Evolutionary conservation across 2,797 vertebrate genomes (phyloP).

Genomic region (Remorina albescens): DNA sequence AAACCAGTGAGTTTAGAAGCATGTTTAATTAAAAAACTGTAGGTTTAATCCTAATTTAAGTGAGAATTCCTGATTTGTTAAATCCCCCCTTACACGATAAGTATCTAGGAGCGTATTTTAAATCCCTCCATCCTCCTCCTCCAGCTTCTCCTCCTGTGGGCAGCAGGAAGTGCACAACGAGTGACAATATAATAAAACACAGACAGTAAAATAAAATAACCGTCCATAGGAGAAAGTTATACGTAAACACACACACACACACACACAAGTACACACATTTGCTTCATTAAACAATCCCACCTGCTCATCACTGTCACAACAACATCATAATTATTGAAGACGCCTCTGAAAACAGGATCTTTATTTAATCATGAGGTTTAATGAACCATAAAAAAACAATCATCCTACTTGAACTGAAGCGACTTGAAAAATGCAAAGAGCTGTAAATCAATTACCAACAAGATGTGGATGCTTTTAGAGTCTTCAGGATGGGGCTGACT

Average conservation of each 20-base stretch:
- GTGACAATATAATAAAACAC: neutral
- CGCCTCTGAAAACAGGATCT: neutral
- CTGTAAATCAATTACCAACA: neutral
- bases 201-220: neutral
- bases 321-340: conserved; percentile 20
- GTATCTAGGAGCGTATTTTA: too few species aligned
- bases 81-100: too few species aligned
- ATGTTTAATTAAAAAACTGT: too few species aligned
- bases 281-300: neutral
- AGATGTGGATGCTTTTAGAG: neutral
- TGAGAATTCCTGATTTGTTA: too few species aligned
- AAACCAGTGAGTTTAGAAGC: too few species aligned
- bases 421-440: neutral
- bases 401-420: neutral
- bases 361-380: conserved; percentile 20
- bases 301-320: conserved; percentile 4
- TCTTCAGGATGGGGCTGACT: neutral
- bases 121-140: too few species aligned
- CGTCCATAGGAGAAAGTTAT: neutral
- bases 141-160: neutral
- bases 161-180: neutral
- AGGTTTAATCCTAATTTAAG: too few species aligned
- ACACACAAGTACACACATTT: neutral
- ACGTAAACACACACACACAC: neutral
- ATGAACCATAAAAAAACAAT: neutral